These are phyloP conservation scores for Crotophaga sulcirostris DNA, from an alignment of 2,113 vertebrate genomes.

Conservation along the genomic window DNA sequence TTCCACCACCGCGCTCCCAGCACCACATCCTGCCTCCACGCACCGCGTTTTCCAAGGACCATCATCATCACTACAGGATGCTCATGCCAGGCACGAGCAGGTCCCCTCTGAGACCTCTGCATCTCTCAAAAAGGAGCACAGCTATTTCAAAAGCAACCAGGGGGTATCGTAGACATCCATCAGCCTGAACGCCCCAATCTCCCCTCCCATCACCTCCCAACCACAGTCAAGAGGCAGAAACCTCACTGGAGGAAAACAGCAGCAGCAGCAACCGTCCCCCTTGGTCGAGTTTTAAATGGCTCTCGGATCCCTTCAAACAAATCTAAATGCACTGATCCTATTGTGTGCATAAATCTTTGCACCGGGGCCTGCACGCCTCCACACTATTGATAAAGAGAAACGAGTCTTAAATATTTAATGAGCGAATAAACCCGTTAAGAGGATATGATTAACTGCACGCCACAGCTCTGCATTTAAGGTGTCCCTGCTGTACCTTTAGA, in stretches of 20 bases:
- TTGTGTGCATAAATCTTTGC: slow-evolving; percentile 67
- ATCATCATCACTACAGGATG: background rate
- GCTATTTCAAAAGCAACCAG: background rate
- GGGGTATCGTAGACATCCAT: background rate
- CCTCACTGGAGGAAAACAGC: background rate
- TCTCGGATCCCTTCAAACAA: slow-evolving; percentile 43
- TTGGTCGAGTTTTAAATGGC: slow-evolving; percentile 11
- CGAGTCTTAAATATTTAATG: slow-evolving; percentile 75
- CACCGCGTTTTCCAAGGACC: rapidly evolving
- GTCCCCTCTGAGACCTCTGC: background rate
- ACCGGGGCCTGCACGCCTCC: slow-evolving; percentile 64
- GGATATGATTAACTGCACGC: slow-evolving; percentile 70
- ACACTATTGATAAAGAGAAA: slow-evolving; percentile 74
- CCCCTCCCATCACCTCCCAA: background rate
- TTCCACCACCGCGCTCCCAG: background rate
- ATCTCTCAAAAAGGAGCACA: background rate
- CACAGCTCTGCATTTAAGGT: slow-evolving; percentile 48
- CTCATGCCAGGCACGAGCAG: background rate
- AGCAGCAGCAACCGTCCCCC: background rate
- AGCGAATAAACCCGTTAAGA: slow-evolving; percentile 77
- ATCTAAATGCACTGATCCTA: slow-evolving; percentile 55
- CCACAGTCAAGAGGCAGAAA: background rate
- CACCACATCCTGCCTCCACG: background rate
- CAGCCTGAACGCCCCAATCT: background rate
- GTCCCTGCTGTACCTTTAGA: slow-evolving; percentile 52